Evolutionary conservation across 2,888 invertebrate species (phyloP).

Genomic region (Molanna angustata): DNA sequence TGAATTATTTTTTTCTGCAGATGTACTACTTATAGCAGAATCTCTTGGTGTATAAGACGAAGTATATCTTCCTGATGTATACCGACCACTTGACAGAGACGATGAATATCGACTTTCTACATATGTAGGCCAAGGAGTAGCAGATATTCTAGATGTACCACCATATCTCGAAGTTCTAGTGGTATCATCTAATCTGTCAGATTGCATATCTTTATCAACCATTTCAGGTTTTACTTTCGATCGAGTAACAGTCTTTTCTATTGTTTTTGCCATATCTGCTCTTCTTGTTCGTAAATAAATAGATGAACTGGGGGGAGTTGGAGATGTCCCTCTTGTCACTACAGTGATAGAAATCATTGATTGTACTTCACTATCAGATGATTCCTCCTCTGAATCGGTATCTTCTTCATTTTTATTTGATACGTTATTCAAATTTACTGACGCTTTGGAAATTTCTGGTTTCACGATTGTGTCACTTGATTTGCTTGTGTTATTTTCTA

Average conservation of each 20-base stretch:
- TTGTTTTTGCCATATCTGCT: constrained; percentile 69
- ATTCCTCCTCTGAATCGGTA: constrained; percentile 37
- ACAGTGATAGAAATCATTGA: constrained; percentile 57
- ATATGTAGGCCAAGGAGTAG: constrained; percentile 64
- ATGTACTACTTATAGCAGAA: constrained; percentile 11
- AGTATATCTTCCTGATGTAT: constrained; percentile 37
- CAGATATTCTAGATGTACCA: constrained; percentile 56
- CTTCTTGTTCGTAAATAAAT: constrained; percentile 63
- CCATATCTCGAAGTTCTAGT: constrained; percentile 64
- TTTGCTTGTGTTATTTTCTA: neutral
- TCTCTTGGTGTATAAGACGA: constrained; percentile 36
- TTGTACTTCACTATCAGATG: constrained; percentile 41
- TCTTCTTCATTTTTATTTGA: constrained; percentile 32
- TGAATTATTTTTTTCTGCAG: neutral
- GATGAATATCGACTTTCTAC: constrained; percentile 49
- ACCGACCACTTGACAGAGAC: constrained; percentile 18
- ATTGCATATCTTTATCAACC: constrained; percentile 71
- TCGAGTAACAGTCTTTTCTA: constrained; percentile 67
- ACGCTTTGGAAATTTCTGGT: neutral
- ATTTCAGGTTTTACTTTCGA: constrained; percentile 56
- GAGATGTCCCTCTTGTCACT: constrained; percentile 75
- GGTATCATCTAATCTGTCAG: constrained; percentile 68
- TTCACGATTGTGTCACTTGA: neutral
- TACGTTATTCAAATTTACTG: constrained; percentile 25
- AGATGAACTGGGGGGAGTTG: constrained; percentile 67